Percentiles rank a stretch among this genome's conserved stretches.
phyloP scores from a whole-genome alignment of 2,797 vertebrate species.

The Knipowitschia caucasica region DNA sequence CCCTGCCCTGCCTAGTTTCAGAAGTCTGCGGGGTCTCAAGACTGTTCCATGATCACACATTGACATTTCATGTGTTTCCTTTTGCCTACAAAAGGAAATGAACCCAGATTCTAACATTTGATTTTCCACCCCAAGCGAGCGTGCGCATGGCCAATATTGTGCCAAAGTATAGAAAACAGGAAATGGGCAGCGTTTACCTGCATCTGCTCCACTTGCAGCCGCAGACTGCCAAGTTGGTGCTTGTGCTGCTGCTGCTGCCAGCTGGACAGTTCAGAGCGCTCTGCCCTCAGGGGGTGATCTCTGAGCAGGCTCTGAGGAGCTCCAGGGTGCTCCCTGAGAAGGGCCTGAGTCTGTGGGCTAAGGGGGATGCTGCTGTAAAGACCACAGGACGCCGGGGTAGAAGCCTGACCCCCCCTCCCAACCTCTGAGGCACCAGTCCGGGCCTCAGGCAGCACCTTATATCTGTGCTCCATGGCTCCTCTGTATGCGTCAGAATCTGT shows the following conservation, averaged over 20 bases:
- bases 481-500: slow-evolving; percentile 74
- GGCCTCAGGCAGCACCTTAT: slow-evolving; percentile 82
- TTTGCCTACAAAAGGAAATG: too few relatives aligned
- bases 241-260: slow-evolving; percentile 83
- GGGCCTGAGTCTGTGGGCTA: slow-evolving; percentile 69
- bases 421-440: slow-evolving; percentile 56
- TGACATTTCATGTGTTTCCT: background rate
- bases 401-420: slow-evolving; percentile 57
- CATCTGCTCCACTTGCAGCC: slow-evolving; percentile 90
- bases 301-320: slow-evolving; percentile 61
- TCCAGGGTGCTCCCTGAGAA: slow-evolving; percentile 66
- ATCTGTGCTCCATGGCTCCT: slow-evolving; percentile 67
- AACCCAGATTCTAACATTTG: too few relatives aligned
- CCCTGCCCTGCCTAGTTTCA: too few relatives aligned
- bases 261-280: slow-evolving; percentile 79
- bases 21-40: too few relatives aligned
- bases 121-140: background rate
- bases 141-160: too few relatives aligned
- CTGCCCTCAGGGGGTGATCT: slow-evolving; percentile 70
- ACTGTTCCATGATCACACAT: background rate
- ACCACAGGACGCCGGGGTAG: slow-evolving; percentile 56
- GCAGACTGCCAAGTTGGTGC: slow-evolving; percentile 84
- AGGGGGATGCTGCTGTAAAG: slow-evolving; percentile 71
- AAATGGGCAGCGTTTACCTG: slow-evolving; percentile 75
- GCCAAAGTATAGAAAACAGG: background rate